Percentiles rank a stretch among this genome's conserved stretches.
phyloP scores from a whole-genome alignment of 2,888 invertebrate genomes.

The Polyommatus icarus region DNA sequence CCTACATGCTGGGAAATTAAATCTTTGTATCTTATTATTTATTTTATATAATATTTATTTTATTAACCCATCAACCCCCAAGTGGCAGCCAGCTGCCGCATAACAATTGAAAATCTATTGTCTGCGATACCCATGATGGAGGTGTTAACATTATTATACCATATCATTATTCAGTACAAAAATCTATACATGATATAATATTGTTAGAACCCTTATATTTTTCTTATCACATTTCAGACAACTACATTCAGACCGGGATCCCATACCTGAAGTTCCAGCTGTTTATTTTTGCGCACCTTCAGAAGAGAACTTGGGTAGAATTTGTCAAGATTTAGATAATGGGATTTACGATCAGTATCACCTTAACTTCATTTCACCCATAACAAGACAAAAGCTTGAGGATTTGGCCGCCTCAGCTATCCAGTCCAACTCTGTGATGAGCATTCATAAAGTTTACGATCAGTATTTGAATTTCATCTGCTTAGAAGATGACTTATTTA shows the following conservation, averaged over 20 bases:
- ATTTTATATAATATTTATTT: no score
- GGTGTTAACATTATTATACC: no score
- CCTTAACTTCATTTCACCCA: slow-evolving; percentile 97
- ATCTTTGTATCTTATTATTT: no score
- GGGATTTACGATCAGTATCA: slow-evolving; percentile 97
- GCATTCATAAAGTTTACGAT: slow-evolving; percentile 97
- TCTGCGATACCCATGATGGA: no score
- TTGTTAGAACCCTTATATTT: not conserved
- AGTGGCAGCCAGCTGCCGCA: no score
- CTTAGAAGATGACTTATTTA: slow-evolving; percentile 98
- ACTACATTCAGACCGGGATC: slow-evolving; percentile 91
- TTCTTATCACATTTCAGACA: slow-evolving; percentile 78
- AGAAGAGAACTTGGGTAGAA: slow-evolving; percentile 96
- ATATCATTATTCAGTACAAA: not conserved
- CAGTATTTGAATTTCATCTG: slow-evolving; percentile 99
- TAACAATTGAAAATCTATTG: no score
- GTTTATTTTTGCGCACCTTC: slow-evolving; percentile 98
- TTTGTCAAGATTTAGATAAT: slow-evolving; percentile 93
- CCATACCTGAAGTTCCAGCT: slow-evolving; percentile 99
- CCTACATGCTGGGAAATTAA: no score
- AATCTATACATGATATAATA: not conserved
- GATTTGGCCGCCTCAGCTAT: slow-evolving; percentile 96
- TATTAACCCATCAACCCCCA: no score
- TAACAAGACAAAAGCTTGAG: slow-evolving; percentile 95
- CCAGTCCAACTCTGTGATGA: slow-evolving; percentile 93